A percentile compares a stretch with the other conserved stretches of the same genome.
phyloP scores from a whole-genome alignment of 2,113 vertebrate genomes.

The Morone saxatilis region DNA sequence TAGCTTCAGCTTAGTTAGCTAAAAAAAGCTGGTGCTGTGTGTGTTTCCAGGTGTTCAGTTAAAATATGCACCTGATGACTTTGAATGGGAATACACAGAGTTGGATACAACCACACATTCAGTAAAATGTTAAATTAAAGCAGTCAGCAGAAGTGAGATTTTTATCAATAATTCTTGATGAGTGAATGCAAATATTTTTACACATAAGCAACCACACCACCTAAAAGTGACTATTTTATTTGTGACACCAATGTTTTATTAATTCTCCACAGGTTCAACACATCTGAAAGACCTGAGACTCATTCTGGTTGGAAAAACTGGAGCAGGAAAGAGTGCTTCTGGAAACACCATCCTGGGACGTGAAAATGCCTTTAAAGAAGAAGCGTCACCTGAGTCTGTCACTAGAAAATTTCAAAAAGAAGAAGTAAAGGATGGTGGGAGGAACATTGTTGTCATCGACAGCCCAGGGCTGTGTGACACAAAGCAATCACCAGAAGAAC shows the following conservation, averaged over 20 bases:
- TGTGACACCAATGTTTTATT: background rate
- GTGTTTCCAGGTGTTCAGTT: too few relatives aligned
- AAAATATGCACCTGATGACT: background rate
- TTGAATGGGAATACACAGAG: background rate
- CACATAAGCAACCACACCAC: background rate
- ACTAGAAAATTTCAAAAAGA: constrained; percentile 16
- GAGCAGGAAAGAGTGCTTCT: constrained; percentile 67
- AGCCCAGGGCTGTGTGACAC: constrained; percentile 75
- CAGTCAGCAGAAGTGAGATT: background rate
- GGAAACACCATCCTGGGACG: constrained; percentile 69
- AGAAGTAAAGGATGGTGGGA: background rate
- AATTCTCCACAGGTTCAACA: rapidly evolving
- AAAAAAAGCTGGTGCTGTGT: too few relatives aligned
- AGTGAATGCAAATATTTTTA: background rate
- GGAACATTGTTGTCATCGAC: constrained; percentile 61
- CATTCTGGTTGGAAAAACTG: constrained; percentile 63
- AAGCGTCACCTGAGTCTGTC: background rate
- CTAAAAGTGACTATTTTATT: background rate
- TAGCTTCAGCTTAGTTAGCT: too few relatives aligned
- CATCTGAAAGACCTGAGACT: constrained; percentile 23
- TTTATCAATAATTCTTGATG: background rate
- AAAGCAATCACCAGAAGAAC: rapidly evolving
- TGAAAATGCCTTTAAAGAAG: background rate
- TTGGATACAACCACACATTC: background rate
- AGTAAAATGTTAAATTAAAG: background rate